Base-by-base conservation (phyloP, 1,140 invertebrate genomes). In the Andrena cerasifolii region DNA sequence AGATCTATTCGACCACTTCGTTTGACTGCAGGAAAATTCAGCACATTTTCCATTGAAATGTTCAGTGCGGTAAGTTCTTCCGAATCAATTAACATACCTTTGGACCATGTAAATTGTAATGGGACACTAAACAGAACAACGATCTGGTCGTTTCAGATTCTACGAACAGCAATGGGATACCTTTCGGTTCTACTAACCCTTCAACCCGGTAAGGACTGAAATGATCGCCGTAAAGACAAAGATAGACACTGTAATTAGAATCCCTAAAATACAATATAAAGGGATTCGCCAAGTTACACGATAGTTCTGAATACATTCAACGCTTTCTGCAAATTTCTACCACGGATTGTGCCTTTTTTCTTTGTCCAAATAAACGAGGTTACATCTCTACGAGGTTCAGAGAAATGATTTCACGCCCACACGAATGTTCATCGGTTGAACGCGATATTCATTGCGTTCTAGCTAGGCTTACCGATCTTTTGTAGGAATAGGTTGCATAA, bases 31-130 rank as follows among this genome's bases (percentile, higher is more conserved):
- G 82, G 82, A 0, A 82, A 80, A 62, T 86, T 82, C 59, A 47
- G 65, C 4, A 72, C 16, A 7, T 87, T 87, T 18, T 86, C 75
- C 7, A 66, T 86, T 40, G 47, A 86, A 58, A 47, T 86, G 31
- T 87, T 84, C 33, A 84, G 73, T 43, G 71, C 12, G n/a, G 83
- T 82, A 75, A 75, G 72, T 75, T n/a, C n/a, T n/a, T n/a, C n/a
- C n/a, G n/a, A n/a, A n/a, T n/a, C n/a, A n/a, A n/a, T n/a, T n/a
- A 16, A 16, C n/a, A 7, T 28, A 5, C n/a, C 21, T n/a, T 7
- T 36, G n/a, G n/a, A n/a, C n/a, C n/a, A n/a, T n/a, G n/a, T 43
- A 56, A 16, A 21, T n/a, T n/a, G n/a, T 43, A 56, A 16, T 16
- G 0, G 59, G 12, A 28, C 31, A 28, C 3, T 6, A 16, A 16